Base-by-base conservation (phyloP, 2,113 vertebrate species). In the Malaclemys terrapin region DNA sequence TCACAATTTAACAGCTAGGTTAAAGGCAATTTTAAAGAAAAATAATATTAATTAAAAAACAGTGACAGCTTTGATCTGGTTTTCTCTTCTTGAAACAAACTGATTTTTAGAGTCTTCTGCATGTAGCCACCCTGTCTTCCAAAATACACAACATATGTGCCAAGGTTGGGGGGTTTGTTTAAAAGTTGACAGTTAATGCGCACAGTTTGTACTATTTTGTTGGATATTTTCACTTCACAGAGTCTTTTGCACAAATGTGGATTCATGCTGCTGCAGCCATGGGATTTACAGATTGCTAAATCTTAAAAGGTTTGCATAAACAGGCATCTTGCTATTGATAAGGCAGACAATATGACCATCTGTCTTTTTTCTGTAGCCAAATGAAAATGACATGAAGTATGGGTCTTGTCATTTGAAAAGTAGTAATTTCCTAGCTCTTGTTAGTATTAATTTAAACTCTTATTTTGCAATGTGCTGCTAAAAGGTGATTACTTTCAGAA, bases 11-110 rank as follows among this genome's bases (percentile, higher is more conserved):
- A 81, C 89, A 91, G 93, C 92, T 89, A 97, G 89, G 95, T 97
- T 98, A 98, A 97, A 97, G 92, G 97, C 85, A 94, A 89, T 86
- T 96, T 94, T 97, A 98, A 97, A 94, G 86, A 95, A 97, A 62
- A 88, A 3, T 90, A 94, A 94, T 93, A 96, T 95, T 94, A 97
- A 95, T 94, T 76, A 91, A 97, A 88, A 94, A 53, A 83, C 92
- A 82, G 87, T 45, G 79, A 50, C 76, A 93, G 94, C 80, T 83
- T 85, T 80, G 49, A 24, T 25, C 38, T 88, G 10, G 19, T 16
- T 50, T 88, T 19, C 4, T 85, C 94, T 56, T 92, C 35, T 35
- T 87, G n/a, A 80, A 80, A 82, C 49, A 84, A 84, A 89, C 38
- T 56, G 90, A 93, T 13, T 49, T 89, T 87, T 95, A 85, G 0